Percentiles rank a stretch among this genome's conserved stretches.
phyloP scores from a whole-genome alignment of 2,113 vertebrate species.

The Cyprinodon tularosa region DNA sequence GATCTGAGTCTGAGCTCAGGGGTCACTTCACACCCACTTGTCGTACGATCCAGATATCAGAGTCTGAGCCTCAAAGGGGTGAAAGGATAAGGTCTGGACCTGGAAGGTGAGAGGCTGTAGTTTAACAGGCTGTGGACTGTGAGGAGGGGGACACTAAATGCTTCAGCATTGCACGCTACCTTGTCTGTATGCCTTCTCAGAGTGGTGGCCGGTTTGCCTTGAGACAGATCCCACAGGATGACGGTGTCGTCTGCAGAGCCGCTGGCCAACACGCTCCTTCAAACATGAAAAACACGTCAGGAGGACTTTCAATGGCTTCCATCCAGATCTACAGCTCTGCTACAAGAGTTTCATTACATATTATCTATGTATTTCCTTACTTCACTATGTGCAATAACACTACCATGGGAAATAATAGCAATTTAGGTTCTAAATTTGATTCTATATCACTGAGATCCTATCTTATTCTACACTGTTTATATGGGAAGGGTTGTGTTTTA shows the following conservation, averaged over 20 bases:
- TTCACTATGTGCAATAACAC: too few species aligned
- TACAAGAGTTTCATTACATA: too few species aligned
- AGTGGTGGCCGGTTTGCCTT: slow-evolving; percentile 87
- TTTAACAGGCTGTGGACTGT: not conserved
- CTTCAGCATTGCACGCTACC: slow-evolving; percentile 66
- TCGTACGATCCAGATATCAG: slow-evolving; percentile 94
- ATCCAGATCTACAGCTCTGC: too few species aligned
- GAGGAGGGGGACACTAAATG: slow-evolving; percentile 44
- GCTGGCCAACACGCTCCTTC: slow-evolving; percentile 92
- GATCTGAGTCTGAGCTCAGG: not conserved
- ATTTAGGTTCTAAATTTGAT: too few species aligned
- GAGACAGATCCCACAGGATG: slow-evolving; percentile 90
- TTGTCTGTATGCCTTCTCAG: slow-evolving; percentile 89
- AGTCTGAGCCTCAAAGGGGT: slow-evolving; percentile 96
- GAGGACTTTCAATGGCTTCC: too few species aligned
- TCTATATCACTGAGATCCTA: too few species aligned
- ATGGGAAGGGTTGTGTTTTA: too few species aligned
- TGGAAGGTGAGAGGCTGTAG: slow-evolving; percentile 54
- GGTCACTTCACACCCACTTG: slow-evolving; percentile 83
- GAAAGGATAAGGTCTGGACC: slow-evolving; percentile 94
- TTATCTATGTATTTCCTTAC: not conserved
- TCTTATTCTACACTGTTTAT: too few species aligned
- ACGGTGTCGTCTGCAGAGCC: slow-evolving; percentile 90
- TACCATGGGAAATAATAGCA: too few species aligned
- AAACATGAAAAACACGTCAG: too few species aligned